phyloP scores from a whole-genome alignment of 2,888 invertebrate species.

The Abrostola triplasia region DNA sequence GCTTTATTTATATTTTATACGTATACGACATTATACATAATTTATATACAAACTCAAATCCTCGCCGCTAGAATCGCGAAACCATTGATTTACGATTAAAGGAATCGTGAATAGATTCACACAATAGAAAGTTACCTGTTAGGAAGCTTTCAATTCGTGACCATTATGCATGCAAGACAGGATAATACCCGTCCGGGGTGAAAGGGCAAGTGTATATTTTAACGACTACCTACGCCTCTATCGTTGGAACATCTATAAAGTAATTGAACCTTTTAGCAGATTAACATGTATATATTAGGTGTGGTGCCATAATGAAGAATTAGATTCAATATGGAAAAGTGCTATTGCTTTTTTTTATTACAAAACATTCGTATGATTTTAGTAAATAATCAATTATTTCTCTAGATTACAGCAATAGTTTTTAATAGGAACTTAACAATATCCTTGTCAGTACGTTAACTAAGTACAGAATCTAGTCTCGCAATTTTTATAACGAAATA shows the following conservation, averaged over 20 bases:
- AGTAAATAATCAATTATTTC: too few relatives aligned
- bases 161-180: conserved; percentile 62
- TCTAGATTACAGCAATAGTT: too few relatives aligned
- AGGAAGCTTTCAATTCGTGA: conserved; percentile 64
- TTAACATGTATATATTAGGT: not conserved
- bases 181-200: conserved; percentile 55
- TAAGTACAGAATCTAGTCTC: too few relatives aligned
- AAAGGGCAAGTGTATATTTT: conserved; percentile 56
- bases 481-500: too few relatives aligned
- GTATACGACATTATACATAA: conserved; percentile 23
- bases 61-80: conserved; percentile 19
- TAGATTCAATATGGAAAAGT: too few relatives aligned
- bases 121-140: conserved; percentile 64
- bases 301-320: not conserved
- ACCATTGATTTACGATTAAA: conserved; percentile 52
- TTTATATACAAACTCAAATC: conserved; percentile 17
- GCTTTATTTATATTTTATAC: conserved; percentile 29
- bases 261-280: conserved; percentile 1
- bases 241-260: not conserved
- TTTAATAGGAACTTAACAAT: too few relatives aligned
- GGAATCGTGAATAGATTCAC: conserved; percentile 62
- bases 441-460: too few relatives aligned
- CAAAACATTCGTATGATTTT: too few relatives aligned
- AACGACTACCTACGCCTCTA: conserved; percentile 20
- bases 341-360: too few relatives aligned